Conservation (phyloP, 1,140 invertebrate genomes). For the Lepidurus arcticus region DNA sequence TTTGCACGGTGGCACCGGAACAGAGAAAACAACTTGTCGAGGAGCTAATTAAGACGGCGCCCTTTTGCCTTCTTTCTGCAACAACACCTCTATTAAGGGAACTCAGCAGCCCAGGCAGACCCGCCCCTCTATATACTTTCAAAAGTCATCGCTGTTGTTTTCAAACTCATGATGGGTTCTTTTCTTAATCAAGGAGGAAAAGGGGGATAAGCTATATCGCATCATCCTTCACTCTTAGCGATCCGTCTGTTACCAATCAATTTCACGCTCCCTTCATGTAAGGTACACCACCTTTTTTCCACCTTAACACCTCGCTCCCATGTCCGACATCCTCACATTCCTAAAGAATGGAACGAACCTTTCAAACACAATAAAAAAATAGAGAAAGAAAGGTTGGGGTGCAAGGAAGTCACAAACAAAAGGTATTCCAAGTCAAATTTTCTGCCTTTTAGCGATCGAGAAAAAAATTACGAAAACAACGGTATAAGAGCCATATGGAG, state of each 20-base stretch:
- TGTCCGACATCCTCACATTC: background rate
- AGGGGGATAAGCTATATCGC: background rate
- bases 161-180: background rate
- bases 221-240: background rate
- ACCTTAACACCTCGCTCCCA: background rate
- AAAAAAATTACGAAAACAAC: background rate
- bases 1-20: background rate
- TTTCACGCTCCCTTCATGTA: conserved; percentile 4
- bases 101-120: background rate
- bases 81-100: background rate
- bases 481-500: background rate
- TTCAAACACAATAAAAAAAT: background rate
- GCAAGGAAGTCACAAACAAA: background rate
- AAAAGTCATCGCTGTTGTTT: background rate
- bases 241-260: background rate
- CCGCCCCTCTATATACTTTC: background rate
- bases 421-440: conserved; percentile 8
- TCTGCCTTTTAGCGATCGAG: background rate
- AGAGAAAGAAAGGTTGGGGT: background rate
- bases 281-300: background rate
- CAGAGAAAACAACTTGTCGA: conserved; percentile 1
- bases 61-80: conserved; percentile 10
- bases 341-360: background rate
- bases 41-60: conserved; percentile 16
- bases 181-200: background rate